These are phyloP conservation scores for Coluber constrictor DNA, from an alignment of 2,797 vertebrate species.

Conservation along the genomic window DNA sequence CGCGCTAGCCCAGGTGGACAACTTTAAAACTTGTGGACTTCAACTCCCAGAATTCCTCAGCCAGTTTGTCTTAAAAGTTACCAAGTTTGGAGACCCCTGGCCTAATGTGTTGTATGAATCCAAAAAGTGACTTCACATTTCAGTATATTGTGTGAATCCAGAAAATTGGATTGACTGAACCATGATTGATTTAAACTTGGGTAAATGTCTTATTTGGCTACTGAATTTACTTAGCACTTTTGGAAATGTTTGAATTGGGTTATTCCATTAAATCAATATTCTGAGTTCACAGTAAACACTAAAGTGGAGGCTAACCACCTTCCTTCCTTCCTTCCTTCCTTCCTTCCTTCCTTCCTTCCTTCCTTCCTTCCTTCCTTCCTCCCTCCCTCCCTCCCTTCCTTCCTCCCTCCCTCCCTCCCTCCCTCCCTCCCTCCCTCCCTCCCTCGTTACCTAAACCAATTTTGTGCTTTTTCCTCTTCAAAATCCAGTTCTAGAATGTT, in stretches of 20 bases:
- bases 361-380: no score
- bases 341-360: no score
- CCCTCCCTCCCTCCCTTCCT: no score
- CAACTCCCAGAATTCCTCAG: no score
- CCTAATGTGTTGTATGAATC: neutral
- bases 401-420: no score
- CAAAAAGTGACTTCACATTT: neutral
- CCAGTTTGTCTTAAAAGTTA: no score
- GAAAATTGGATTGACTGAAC: neutral
- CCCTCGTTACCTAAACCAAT: neutral
- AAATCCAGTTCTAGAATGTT: neutral
- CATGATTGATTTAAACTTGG: neutral
- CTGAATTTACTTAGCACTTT: neutral
- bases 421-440: no score
- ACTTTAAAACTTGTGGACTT: no score
- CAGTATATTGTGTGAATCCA: neutral
- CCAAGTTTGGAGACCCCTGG: no score
- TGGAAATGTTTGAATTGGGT: neutral
- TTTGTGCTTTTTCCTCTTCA: neutral
- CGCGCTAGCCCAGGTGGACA: no score
- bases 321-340: no score
- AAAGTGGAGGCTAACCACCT: no score
- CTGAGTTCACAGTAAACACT: neutral
- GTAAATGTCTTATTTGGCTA: neutral
- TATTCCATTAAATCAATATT: neutral